Evolutionary conservation across 2,113 vertebrate genomes (phyloP).

Genomic region (Bos taurus): DNA sequence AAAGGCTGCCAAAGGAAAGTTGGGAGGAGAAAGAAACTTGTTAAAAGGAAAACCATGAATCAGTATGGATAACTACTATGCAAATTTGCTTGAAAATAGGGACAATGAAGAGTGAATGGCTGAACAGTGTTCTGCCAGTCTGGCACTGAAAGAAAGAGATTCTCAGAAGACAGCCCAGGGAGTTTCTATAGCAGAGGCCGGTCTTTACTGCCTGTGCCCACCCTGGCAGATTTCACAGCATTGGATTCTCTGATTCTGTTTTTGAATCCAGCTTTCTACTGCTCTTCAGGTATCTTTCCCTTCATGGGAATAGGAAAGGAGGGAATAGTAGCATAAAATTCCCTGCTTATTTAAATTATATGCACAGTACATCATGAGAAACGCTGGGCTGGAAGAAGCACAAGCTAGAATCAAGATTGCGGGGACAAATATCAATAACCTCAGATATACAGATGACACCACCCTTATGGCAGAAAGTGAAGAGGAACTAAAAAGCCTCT

Average conservation of each 20-base stretch:
- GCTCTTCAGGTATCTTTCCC: neutral
- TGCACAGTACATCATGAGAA: too few species aligned
- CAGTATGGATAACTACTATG: rapidly evolving
- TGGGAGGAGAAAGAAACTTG: neutral
- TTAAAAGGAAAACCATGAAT: conserved; percentile 27
- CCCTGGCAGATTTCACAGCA: neutral
- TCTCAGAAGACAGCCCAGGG: neutral
- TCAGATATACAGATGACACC: too few species aligned
- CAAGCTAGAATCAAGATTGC: too few species aligned
- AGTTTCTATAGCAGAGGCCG: neutral
- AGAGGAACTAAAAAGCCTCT: too few species aligned
- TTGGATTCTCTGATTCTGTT: conserved; percentile 2
- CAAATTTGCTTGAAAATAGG: neutral
- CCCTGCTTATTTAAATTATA: too few species aligned
- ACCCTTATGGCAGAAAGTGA: too few species aligned
- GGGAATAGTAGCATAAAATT: neutral
- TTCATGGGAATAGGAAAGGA: neutral
- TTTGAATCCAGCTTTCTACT: neutral
- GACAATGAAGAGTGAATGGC: neutral
- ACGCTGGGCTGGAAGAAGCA: too few species aligned
- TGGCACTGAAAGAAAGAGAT: neutral
- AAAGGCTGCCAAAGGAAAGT: neutral
- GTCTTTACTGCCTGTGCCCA: neutral
- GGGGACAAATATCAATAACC: too few species aligned
- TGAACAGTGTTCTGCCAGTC: neutral